A percentile compares a stretch with the other conserved stretches of the same genome.
Evolutionary conservation across 2,113 vertebrate genomes (phyloP).

Genomic region (Siphamia tubifer): DNA sequence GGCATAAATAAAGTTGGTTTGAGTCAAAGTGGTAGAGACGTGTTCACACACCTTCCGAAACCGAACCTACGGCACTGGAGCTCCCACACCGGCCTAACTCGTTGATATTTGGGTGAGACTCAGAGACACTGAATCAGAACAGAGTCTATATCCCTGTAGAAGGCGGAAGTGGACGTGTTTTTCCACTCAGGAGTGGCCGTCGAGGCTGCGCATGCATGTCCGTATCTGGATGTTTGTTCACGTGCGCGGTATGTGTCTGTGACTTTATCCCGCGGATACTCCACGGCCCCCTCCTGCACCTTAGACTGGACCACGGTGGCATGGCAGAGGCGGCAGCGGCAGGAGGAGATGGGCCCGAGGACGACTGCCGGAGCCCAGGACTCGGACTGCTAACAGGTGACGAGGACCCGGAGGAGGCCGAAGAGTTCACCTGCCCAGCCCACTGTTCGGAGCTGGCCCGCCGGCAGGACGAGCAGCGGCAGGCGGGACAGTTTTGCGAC

Average conservation of each 20-base stretch:
- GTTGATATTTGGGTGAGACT: no score
- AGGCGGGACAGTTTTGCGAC: conserved; percentile 89
- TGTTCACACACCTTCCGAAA: no score
- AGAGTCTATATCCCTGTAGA: no score
- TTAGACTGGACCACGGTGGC: conserved; percentile 17
- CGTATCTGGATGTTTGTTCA: conserved; percentile 39
- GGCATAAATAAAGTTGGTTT: no score
- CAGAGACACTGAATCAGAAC: no score
- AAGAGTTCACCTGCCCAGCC: conserved; percentile 85
- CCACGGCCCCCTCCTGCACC: background rate
- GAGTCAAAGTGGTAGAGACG: no score
- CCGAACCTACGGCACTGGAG: no score
- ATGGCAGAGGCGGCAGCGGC: conserved; percentile 71
- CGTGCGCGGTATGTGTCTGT: conserved; percentile 32
- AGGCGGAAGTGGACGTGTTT: conserved; percentile 55
- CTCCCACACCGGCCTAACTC: no score
- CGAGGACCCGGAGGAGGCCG: conserved; percentile 81
- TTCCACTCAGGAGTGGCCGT: background rate
- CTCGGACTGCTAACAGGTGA: conserved; percentile 61
- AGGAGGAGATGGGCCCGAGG: conserved; percentile 29
- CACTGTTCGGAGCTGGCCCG: conserved; percentile 88
- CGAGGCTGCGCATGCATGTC: conserved; percentile 53
- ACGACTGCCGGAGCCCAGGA: conserved; percentile 24
- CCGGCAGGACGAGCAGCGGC: conserved; percentile 91
- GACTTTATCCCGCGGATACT: conserved; percentile 38